Percentiles rank a stretch among this genome's conserved stretches.
Conservation (phyloP, 1,140 invertebrate genomes). For the Lerema accius region DNA sequence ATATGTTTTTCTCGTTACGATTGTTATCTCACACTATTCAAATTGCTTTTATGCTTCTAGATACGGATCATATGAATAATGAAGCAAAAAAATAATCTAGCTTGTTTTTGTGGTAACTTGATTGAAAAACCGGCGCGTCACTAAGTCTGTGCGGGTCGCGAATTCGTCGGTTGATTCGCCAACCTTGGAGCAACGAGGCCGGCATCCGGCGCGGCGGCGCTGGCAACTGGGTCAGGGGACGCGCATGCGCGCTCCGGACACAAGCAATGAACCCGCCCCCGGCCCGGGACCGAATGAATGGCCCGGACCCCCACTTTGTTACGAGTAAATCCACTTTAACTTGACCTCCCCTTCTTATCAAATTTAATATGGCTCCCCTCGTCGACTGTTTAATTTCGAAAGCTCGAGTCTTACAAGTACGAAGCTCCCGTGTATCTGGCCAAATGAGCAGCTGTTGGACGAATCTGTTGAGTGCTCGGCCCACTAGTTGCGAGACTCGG, state of each 20-base stretch:
- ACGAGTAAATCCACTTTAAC: conserved; percentile 47
- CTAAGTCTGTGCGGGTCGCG: conserved; percentile 59
- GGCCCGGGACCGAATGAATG: conserved; percentile 67
- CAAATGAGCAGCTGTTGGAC: conserved; percentile 63
- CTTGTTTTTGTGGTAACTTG: conserved; percentile 12
- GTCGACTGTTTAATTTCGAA: conserved; percentile 27
- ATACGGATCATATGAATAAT: conserved; percentile 21
- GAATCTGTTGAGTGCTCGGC: conserved; percentile 68
- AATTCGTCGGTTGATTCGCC: conserved; percentile 71
- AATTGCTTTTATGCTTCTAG: conserved; percentile 12
- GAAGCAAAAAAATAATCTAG: conserved; percentile 15
- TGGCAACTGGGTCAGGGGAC: conserved; percentile 70
- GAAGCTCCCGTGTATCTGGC: conserved; percentile 40
- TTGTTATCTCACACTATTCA: conserved; percentile 26
- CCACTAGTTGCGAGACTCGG: conserved; percentile 72
- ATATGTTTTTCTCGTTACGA: conserved; percentile 11
- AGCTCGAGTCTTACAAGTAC: conserved; percentile 20
- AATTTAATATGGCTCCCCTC: conserved; percentile 32
- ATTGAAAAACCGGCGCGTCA: conserved; percentile 49
- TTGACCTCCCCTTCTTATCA: conserved; percentile 60
- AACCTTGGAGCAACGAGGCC: conserved; percentile 70
- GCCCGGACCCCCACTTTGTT: conserved; percentile 57
- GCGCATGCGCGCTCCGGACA: conserved; percentile 75
- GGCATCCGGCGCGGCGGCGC: conserved; percentile 54
- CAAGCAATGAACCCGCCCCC: conserved; percentile 75